Evolutionary conservation across 2,797 vertebrate species (phyloP).

Genomic region (Sandelia bainsii): DNA sequence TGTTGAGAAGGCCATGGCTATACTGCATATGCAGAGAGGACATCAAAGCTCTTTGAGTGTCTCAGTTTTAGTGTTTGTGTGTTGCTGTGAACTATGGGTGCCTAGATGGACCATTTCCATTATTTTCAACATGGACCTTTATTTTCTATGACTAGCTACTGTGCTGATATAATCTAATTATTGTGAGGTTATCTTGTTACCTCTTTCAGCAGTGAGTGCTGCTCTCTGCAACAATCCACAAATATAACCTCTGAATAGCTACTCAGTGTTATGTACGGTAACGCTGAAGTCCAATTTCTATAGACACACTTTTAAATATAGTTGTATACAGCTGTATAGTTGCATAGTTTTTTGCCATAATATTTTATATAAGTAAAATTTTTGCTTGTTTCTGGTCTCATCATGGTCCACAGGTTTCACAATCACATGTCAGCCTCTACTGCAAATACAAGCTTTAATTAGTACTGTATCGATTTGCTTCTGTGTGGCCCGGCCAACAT

Average conservation of each 20-base stretch:
- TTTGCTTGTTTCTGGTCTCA: not conserved
- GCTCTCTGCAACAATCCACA: slow-evolving; percentile 9
- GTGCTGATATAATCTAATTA: not conserved
- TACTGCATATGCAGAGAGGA: slow-evolving; percentile 22
- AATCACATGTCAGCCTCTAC: not conserved
- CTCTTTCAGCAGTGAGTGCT: slow-evolving; percentile 2
- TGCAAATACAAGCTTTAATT: slow-evolving; percentile 1
- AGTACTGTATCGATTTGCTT: not conserved
- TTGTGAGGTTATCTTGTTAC: not conserved
- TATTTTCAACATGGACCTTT: slow-evolving; percentile 17
- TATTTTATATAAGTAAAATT: not conserved
- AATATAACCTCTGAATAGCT: slow-evolving; percentile 3
- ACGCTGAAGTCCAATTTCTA: not conserved
- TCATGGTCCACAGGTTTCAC: not conserved
- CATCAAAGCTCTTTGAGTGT: not conserved
- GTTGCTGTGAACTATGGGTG: slow-evolving; percentile 7
- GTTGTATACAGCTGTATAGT: too few relatives aligned
- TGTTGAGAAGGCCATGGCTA: slow-evolving; percentile 5
- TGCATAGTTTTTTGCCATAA: too few relatives aligned
- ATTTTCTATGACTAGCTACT: not conserved
- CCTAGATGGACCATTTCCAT: slow-evolving; percentile 5
- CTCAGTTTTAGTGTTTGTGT: slow-evolving; percentile 3
- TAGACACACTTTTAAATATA: too few relatives aligned
- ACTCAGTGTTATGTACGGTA: not conserved
- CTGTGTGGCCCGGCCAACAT: not conserved